Evolutionary conservation across 1,140 invertebrate genomes (phyloP), one percentile per base, ranked within the genome.

Genomic region (Monomorium pharaonis): DNA sequence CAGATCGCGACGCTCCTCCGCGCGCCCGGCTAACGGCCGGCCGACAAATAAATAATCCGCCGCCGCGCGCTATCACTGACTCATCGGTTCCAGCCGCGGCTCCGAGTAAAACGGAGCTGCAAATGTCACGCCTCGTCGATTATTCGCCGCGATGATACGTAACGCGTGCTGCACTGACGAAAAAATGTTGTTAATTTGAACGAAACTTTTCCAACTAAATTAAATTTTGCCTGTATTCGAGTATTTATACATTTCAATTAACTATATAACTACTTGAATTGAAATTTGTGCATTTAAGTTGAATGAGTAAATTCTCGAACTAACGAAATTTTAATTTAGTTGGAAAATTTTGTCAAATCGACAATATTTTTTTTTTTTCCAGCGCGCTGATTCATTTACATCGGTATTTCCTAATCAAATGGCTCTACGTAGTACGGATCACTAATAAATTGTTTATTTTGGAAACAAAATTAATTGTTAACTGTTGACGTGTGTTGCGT

Each of bases 1-100:
- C 78, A 83, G 78, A 83, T 83, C 65, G 51, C 78, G 49, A 56
- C 47, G 78, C 18, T 70, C 78, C 24, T 72, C 51, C 37, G 33
- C 65, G 51, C 75, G 12, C 49, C 63, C 24, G n/a, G n/a, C n/a
- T 81, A 81, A 83, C 72, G 44, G 18, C 65, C 33, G 37, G 37
- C 30, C 62, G 33, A 72, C 78, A 54, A 69, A 44, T 83, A 58
- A 83, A 72, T 72, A 56, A 56, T n/a, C n/a, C n/a, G n/a, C n/a
- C n/a, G 78, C 24, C 21, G 2, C 10, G 21, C 16, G 14, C 21
- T 62, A 56, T 44, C 16, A 42, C 74, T 77, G 37, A 63, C 18
- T 44, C 24, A 44, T 27, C 42, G 6, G 33, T 51, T 74, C 12
- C 4, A 56, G n/a, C 4, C 3, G n/a, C n/a, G 6, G 21, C 12